phyloP scores from a whole-genome alignment of 2,113 vertebrate species.

The Scatophagus argus region DNA sequence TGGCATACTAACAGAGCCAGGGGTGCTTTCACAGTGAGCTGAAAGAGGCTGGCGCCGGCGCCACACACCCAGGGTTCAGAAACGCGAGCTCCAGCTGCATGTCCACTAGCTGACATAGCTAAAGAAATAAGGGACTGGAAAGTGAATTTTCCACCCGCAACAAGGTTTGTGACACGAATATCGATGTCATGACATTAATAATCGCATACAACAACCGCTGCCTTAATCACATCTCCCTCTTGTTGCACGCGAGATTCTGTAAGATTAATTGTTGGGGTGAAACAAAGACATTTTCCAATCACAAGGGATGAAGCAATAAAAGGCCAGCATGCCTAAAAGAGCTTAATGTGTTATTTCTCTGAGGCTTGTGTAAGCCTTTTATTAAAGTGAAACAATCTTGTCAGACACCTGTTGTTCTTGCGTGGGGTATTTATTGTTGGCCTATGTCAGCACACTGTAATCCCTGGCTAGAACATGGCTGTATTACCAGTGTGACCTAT shows the following conservation, averaged over 20 bases:
- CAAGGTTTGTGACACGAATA: conserved; percentile 31
- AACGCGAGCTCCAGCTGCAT: conserved; percentile 72
- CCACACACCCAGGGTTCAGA: conserved; percentile 62
- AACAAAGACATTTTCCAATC: conserved; percentile 56
- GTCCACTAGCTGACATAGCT: conserved; percentile 44
- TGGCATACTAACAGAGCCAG: conserved; percentile 82
- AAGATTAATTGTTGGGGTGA: conserved; percentile 29
- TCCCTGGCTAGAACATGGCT: conserved; percentile 65
- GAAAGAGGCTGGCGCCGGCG: conserved; percentile 66
- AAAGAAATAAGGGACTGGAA: conserved; percentile 42
- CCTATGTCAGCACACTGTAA: conserved; percentile 72
- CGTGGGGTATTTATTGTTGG: conserved; percentile 68
- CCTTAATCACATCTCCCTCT: conserved; percentile 16
- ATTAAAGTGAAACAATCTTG: conserved; percentile 78
- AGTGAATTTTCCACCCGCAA: conserved; percentile 22
- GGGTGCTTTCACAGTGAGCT: conserved; percentile 75
- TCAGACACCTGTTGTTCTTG: conserved; percentile 78
- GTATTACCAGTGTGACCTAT: conserved; percentile 70
- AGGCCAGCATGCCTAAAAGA: conserved; percentile 58
- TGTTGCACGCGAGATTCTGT: not conserved
- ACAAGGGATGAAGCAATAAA: conserved; percentile 53
- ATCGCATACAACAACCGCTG: not conserved
- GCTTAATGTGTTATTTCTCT: conserved; percentile 73
- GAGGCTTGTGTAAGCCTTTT: conserved; percentile 71
- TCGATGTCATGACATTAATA: conserved; percentile 35